phyloP scores from a whole-genome alignment of 1,140 invertebrate genomes.

The Hirudo medicinalis region DNA sequence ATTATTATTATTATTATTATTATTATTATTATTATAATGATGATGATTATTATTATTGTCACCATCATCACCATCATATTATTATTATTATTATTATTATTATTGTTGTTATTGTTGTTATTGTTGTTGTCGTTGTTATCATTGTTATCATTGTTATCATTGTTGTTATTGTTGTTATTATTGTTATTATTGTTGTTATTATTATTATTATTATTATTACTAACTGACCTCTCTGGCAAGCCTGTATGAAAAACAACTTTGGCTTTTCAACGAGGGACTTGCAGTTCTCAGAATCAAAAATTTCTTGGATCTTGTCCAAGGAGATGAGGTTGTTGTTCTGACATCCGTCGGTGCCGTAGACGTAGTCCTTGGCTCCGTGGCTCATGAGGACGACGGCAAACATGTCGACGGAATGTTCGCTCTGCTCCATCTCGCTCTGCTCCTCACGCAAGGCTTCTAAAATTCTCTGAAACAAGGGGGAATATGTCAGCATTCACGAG shows the following conservation, averaged over 20 bases:
- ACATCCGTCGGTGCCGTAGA: neutral
- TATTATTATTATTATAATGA: too few species aligned
- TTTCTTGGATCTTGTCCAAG: neutral
- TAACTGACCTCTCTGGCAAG: neutral
- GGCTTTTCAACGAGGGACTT: neutral
- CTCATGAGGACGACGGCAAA: neutral
- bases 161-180: too few species aligned
- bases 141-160: too few species aligned
- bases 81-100: too few species aligned
- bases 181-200: too few species aligned
- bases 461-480: neutral
- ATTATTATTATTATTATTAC: neutral
- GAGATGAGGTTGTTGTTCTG: neutral
- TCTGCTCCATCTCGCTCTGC: neutral
- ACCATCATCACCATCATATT: too few species aligned
- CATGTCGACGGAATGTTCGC: neutral
- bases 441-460: neutral
- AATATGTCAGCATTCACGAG: too few species aligned
- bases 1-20: too few species aligned
- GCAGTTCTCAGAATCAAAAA: neutral
- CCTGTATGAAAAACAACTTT: slow-evolving; percentile 5
- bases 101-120: too few species aligned
- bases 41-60: too few species aligned
- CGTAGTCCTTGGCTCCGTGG: neutral
- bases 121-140: too few species aligned